Evolutionary conservation across 2,888 invertebrate species (phyloP).

Genomic region (Megastigmus dorsalis): DNA sequence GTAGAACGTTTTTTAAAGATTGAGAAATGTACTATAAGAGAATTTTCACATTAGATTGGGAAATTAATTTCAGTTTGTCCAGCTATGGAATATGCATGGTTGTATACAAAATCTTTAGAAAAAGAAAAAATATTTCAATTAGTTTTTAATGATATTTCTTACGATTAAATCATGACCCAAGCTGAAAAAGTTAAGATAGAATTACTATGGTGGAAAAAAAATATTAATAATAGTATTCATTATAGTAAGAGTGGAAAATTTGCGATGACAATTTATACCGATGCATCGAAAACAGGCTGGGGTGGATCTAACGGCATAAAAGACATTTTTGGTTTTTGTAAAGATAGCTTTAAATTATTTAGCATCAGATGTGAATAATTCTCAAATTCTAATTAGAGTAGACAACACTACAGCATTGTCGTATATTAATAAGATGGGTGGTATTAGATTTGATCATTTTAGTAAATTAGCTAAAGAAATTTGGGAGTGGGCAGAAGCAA

Average conservation of each 20-base stretch:
- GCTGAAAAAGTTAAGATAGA: not conserved
- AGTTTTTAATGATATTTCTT: slow-evolving; percentile 9
- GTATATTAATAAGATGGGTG: slow-evolving; percentile 38
- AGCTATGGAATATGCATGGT: too few species aligned
- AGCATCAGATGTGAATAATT: not conserved
- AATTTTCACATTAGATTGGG: too few species aligned
- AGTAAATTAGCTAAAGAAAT: slow-evolving; percentile 29
- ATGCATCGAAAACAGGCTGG: slow-evolving; percentile 33
- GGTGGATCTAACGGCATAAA: slow-evolving; percentile 3
- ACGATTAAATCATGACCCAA: not conserved
- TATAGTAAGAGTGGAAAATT: not conserved
- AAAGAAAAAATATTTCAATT: slow-evolving; percentile 18
- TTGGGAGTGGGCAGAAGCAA: slow-evolving; percentile 43
- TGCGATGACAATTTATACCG: slow-evolving; percentile 23
- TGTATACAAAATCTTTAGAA: too few species aligned
- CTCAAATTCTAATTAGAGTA: slow-evolving; percentile 23
- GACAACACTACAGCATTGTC: slow-evolving; percentile 44
- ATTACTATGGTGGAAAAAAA: slow-evolving; percentile 36
- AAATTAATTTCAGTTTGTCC: too few species aligned
- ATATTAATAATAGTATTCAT: not conserved
- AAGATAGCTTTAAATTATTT: too few species aligned
- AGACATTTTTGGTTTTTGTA: slow-evolving; percentile 5
- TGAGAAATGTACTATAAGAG: too few species aligned
- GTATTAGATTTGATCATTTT: slow-evolving; percentile 35
- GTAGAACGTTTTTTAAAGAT: too few species aligned